A percentile compares a stretch with the other conserved stretches of the same genome.
Evolutionary conservation across 2,888 invertebrate genomes (phyloP).

Genomic region (Drosophila lacicola): DNA sequence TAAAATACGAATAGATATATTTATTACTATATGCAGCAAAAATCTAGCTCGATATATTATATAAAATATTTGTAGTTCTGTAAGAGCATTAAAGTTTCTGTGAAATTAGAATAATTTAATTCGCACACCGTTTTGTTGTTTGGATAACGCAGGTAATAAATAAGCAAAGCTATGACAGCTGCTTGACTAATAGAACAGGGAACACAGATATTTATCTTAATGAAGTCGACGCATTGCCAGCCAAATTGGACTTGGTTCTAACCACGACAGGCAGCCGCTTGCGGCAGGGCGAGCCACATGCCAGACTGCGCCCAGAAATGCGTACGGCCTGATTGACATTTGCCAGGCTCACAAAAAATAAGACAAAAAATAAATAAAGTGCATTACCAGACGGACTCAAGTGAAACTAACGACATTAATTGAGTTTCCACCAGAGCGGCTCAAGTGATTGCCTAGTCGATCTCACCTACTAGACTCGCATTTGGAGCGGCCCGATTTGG

Average conservation of each 20-base stretch:
- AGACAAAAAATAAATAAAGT: conserved; percentile 14
- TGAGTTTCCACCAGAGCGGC: conserved; percentile 57
- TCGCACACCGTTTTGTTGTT: neutral
- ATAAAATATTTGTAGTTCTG: no score
- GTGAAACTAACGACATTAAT: conserved; percentile 69
- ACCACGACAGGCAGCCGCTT: conserved; percentile 30
- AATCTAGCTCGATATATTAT: no score
- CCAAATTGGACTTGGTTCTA: conserved; percentile 51
- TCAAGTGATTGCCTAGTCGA: conserved; percentile 45
- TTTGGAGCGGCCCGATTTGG: conserved; percentile 28
- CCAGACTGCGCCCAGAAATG: conserved; percentile 72
- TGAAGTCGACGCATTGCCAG: conserved; percentile 58
- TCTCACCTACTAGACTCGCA: conserved; percentile 26
- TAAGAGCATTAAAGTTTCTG: neutral
- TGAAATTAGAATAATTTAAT: neutral
- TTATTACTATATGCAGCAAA: no score
- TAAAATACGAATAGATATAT: no score
- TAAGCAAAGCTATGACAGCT: conserved; percentile 43
- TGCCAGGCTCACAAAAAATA: conserved; percentile 39
- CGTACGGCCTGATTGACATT: conserved; percentile 71
- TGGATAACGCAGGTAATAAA: conserved; percentile 35
- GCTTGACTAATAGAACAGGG: conserved; percentile 63
- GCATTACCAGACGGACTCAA: conserved; percentile 43
- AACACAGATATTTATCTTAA: conserved; percentile 65
- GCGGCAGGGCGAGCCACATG: conserved; percentile 51